Evolutionary conservation across 2,113 vertebrate species (phyloP), one percentile per base, ranked within the genome.

Genomic region (Phylloscopus trochiloides): DNA sequence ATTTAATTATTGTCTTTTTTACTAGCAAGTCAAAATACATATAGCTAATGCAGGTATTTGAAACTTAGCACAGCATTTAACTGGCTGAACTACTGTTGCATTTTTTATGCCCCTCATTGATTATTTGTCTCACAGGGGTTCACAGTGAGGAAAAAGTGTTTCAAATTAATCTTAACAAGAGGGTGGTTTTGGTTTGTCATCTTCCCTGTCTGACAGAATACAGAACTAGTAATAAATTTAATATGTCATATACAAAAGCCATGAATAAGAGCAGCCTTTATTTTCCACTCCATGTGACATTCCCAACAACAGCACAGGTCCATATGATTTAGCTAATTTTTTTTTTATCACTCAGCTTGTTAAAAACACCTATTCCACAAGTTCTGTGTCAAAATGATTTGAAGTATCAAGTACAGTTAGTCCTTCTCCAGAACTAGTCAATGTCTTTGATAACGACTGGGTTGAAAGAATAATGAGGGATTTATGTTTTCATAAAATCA

Each of bases 311-410:
- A 77, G 12, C 36, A 70, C 10, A 28, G 32, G 31, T 16, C 63
- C 48, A 17, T 80, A 42, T 54, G 34, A 51, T 81, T 62, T 86
- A 83, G 45, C 51, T 82, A 42, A 68, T 75, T 8, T 0, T 28
- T 36, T 66, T 78, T n/a, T 55, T 24, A 20, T 19, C 0, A 0
- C 3, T 12, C 2, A 5, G 8, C 29, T 70, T 9, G 3, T 40
- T 77, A 42, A 34, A 77, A 89, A 54, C 18, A 84, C 12, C 22
- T 16, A 25, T 18, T 32, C 14, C 15, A 25, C 0, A 0, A 62
- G 14, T 25, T 81, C 24, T 51, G 45, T 77, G n/a, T 58, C 54
- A 84, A 14, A 42, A 58, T 77, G 12, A 65, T 66, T 66, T 11
- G 14, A 83, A 77, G 14, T 45, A 42, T 61, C 38, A 43, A 48